phyloP scores from a whole-genome alignment of 2,797 vertebrate genomes.

The Mus caroli region DNA sequence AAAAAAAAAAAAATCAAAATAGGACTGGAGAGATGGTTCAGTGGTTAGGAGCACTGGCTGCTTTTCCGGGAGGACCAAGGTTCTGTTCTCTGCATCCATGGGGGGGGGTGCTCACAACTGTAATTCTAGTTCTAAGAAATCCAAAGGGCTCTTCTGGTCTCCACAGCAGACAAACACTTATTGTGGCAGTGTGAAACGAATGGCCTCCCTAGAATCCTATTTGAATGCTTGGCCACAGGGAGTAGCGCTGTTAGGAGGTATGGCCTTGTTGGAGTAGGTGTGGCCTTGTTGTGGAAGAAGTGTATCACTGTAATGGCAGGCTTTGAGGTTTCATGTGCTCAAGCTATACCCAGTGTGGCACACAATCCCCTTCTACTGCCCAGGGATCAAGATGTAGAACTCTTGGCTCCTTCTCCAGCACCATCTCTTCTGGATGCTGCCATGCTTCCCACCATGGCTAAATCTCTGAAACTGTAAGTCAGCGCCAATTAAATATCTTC shows the following conservation, averaged over 20 bases:
- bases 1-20: too few species aligned
- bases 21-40: background rate
- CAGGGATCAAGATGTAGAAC: background rate
- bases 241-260: background rate
- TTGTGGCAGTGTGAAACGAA: background rate
- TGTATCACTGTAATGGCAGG: background rate
- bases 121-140: background rate
- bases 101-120: background rate
- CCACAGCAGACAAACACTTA: background rate
- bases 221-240: background rate
- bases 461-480: background rate
- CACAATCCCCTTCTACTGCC: background rate
- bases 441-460: background rate
- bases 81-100: background rate
- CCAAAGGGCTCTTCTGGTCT: background rate
- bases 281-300: background rate
- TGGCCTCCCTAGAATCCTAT: background rate
- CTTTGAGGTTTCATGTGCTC: background rate
- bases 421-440: background rate
- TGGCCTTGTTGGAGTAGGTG: too few species aligned
- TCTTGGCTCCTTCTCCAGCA: background rate
- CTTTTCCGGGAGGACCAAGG: background rate
- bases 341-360: background rate
- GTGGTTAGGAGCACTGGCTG: background rate
- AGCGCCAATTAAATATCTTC: background rate